Evolutionary conservation across 2,113 vertebrate species (phyloP).

Genomic region (Callopanchax toddi): DNA sequence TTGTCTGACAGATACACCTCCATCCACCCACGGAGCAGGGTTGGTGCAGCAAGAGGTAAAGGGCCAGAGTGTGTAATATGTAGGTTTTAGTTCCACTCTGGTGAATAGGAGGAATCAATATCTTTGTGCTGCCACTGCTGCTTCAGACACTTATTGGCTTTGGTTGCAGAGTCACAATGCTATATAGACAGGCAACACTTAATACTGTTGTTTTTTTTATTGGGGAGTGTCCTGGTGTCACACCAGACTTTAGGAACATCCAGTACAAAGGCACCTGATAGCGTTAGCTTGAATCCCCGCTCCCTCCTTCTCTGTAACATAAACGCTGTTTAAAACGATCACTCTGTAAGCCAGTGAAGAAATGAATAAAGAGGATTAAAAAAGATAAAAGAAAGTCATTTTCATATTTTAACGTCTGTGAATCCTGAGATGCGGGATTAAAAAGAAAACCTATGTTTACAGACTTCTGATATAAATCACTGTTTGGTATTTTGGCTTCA

Average conservation of each 20-base stretch:
- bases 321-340: not conserved
- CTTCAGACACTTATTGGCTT: slow-evolving; percentile 74
- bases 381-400: not conserved
- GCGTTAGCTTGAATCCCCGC: slow-evolving; percentile 4
- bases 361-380: not conserved
- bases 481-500: slow-evolving; percentile 11
- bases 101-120: slow-evolving; percentile 76
- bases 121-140: slow-evolving; percentile 68
- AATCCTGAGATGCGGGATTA: not conserved
- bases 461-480: slow-evolving; percentile 4
- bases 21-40: slow-evolving; percentile 32
- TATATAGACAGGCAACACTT: slow-evolving; percentile 73
- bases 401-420: not conserved
- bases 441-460: slow-evolving; percentile 10
- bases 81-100: slow-evolving; percentile 79
- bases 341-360: not conserved
- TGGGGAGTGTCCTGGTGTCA: slow-evolving; percentile 49
- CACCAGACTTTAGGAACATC: slow-evolving; percentile 41
- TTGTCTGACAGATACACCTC: slow-evolving; percentile 43
- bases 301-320: not conserved
- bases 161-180: slow-evolving; percentile 72
- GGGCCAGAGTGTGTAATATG: slow-evolving; percentile 69
- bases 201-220: slow-evolving; percentile 55
- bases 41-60: slow-evolving; percentile 51
- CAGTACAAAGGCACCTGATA: slow-evolving; percentile 11